Evolutionary conservation across 2,113 vertebrate genomes (phyloP).

Genomic region (Cyphomyrus plagiostoma): DNA sequence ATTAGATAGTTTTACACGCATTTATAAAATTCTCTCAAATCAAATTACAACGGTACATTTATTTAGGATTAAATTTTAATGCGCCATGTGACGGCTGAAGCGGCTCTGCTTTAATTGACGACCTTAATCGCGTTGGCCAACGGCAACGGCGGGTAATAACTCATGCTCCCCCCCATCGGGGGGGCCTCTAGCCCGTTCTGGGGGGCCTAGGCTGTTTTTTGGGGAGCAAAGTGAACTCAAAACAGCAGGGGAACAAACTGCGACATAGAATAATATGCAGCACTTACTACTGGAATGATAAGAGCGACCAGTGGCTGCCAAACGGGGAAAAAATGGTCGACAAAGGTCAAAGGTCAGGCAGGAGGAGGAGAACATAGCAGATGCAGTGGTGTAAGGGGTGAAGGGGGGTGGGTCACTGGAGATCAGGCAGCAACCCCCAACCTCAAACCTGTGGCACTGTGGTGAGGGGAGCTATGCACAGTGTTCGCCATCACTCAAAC

Average conservation of each 20-base stretch:
- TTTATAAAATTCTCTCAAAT: constrained; percentile 67
- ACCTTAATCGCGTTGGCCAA: constrained; percentile 44
- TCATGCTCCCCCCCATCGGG: background rate
- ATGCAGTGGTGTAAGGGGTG: background rate
- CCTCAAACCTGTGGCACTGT: background rate
- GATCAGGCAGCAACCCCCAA: background rate
- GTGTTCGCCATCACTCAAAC: background rate
- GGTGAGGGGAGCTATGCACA: background rate
- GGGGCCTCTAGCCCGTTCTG: background rate
- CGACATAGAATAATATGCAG: background rate
- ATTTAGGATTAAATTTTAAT: constrained; percentile 65
- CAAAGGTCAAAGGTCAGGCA: background rate
- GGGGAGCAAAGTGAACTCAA: background rate
- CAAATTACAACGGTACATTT: constrained; percentile 75
- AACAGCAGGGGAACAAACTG: background rate
- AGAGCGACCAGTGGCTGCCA: background rate
- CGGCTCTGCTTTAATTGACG: constrained; percentile 49
- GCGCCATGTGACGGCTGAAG: constrained; percentile 40
- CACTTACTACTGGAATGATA: background rate
- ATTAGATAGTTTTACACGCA: constrained; percentile 59
- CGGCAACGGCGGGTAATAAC: constrained; percentile 32
- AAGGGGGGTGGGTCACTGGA: background rate
- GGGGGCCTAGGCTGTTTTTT: background rate
- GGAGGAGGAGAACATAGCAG: background rate
- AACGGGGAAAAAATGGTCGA: background rate